These are phyloP conservation scores for Diaprepes abbreviatus DNA, from an alignment of 2,888 invertebrate genomes.

Conservation along the genomic window DNA sequence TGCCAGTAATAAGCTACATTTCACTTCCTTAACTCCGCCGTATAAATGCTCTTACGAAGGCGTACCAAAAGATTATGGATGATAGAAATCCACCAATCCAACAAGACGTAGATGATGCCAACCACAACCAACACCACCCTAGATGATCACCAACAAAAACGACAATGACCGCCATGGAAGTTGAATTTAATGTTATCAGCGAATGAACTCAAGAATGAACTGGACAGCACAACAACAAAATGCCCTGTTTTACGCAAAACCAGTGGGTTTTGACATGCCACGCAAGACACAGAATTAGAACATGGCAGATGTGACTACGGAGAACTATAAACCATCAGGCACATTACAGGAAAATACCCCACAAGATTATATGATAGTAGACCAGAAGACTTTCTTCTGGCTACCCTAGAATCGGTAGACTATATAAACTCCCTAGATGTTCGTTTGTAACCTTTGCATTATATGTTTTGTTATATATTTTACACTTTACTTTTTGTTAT, in stretches of 20 bases:
- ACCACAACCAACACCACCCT: constrained; percentile 24
- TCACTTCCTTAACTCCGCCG: constrained; percentile 15
- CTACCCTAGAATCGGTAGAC: background rate
- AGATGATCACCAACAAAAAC: constrained; percentile 7
- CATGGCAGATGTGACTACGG: constrained; percentile 19
- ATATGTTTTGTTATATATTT: too few relatives aligned
- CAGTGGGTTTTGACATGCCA: constrained; percentile 14
- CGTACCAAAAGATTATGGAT: constrained; percentile 42
- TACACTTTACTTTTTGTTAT: too few relatives aligned
- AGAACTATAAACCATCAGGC: constrained; percentile 11
- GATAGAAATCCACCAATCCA: constrained; percentile 41
- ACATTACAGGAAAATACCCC: constrained; percentile 1
- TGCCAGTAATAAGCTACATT: background rate
- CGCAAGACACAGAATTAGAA: constrained; percentile 7
- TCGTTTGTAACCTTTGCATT: background rate
- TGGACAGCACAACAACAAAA: background rate
- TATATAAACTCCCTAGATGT: too few relatives aligned
- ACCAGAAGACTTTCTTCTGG: constrained; percentile 13
- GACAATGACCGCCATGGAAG: background rate
- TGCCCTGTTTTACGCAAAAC: background rate
- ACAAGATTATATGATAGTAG: background rate
- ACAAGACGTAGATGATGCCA: constrained; percentile 39
- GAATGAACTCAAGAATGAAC: constrained; percentile 22
- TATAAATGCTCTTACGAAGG: constrained; percentile 39
- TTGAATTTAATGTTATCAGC: background rate